A percentile compares a stretch with the other conserved stretches of the same genome.
Conservation (phyloP, 35 echinoderm and acorn worm genomes). For the Lytechinus pictus region DNA sequence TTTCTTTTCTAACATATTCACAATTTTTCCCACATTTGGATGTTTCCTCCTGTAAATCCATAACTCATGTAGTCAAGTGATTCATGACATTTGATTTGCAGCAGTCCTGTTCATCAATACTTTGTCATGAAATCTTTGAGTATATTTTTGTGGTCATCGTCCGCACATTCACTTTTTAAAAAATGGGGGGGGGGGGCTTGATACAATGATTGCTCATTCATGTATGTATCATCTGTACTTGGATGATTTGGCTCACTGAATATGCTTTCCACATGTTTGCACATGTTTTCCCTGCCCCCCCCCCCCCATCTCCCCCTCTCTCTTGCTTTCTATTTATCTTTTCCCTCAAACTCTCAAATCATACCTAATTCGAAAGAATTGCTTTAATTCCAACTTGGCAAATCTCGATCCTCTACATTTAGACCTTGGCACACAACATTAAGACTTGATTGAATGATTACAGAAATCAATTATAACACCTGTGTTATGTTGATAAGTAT, state of each 20-base stretch:
- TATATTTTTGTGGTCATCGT: no score
- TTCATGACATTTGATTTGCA: neutral
- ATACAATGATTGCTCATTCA: no score
- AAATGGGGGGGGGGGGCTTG: no score
- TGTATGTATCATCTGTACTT: no score
- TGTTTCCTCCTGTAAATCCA: neutral
- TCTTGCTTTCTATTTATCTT: neutral
- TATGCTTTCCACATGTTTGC: no score
- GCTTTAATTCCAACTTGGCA: neutral
- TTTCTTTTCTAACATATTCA: no score
- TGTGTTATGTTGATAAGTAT: neutral
- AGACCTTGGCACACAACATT: neutral
- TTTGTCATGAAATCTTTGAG: neutral
- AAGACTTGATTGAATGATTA: neutral
- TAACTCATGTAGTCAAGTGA: neutral
- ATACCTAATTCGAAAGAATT: neutral
- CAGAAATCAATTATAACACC: neutral
- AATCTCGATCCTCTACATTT: neutral
- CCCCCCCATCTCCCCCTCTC: neutral
- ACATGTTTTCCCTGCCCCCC: no score
- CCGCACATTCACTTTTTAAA: no score
- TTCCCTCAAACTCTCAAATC: neutral
- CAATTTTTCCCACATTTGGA: neutral
- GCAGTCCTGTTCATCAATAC: neutral
- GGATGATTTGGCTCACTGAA: no score